Evolutionary conservation across 2,797 vertebrate genomes (phyloP).

Genomic region (Bradypodion pumilum): DNA sequence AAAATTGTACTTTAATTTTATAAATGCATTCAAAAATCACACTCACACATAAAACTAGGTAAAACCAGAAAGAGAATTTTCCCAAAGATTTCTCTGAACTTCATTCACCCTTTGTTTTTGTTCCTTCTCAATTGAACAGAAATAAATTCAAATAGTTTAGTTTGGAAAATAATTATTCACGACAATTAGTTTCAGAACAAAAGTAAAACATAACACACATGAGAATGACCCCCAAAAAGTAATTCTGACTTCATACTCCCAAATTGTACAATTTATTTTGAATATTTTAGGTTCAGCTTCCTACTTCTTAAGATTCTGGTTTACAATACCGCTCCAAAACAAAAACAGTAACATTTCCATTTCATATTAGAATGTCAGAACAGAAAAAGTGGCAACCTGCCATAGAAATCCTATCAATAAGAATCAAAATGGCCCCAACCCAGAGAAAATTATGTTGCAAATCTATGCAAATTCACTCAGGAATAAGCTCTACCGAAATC

Average conservation of each 20-base stretch:
- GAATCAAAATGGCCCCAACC: neutral
- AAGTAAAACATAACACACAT: neutral
- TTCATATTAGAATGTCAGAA: neutral
- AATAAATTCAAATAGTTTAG: conserved; percentile 22
- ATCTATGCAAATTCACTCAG: neutral
- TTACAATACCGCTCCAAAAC: neutral
- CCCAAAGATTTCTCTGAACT: conserved; percentile 18
- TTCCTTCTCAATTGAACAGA: conserved; percentile 11
- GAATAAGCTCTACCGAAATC: neutral
- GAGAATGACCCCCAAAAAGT: conserved; percentile 37
- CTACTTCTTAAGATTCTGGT: neutral
- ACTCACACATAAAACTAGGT: conserved; percentile 42
- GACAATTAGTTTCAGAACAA: conserved; percentile 27
- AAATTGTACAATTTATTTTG: conserved; percentile 51
- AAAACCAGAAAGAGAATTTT: conserved; percentile 54
- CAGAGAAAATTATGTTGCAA: neutral
- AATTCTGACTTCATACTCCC: conserved; percentile 48
- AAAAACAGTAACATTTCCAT: neutral
- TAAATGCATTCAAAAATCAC: conserved; percentile 59
- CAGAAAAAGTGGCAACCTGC: neutral
- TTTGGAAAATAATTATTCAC: conserved; percentile 24
- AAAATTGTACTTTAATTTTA: conserved; percentile 66
- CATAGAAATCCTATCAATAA: neutral
- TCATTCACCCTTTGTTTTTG: conserved; percentile 29
- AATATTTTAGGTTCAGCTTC: conserved; percentile 54